These are phyloP conservation scores for Mesoclemmys tuberculata DNA, from an alignment of 2,113 vertebrate species.

Conservation along the genomic window DNA sequence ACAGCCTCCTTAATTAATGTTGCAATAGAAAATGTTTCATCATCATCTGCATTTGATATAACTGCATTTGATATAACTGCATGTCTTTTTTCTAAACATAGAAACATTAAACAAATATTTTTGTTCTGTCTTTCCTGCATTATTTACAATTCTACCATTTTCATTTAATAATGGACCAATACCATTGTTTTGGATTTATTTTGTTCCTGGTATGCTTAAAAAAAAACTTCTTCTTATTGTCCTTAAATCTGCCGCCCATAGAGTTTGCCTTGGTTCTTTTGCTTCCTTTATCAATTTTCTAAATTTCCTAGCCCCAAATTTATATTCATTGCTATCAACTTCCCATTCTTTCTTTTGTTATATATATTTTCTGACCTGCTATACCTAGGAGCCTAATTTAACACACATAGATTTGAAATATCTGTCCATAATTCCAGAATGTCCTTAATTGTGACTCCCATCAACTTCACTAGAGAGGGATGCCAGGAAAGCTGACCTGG, in stretches of 20 bases:
- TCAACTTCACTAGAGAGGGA: background rate
- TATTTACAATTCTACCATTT: background rate
- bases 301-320: background rate
- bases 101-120: background rate
- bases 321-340: background rate
- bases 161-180: background rate
- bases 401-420: rapidly evolving
- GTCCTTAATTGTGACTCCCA: too few relatives aligned
- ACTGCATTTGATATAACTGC: too few relatives aligned
- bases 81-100: background rate
- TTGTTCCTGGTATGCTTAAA: rapidly evolving
- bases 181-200: background rate
- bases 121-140: too few relatives aligned
- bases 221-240: background rate
- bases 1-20: rapidly evolving
- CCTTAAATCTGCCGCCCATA: background rate
- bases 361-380: rapidly evolving
- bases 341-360: rapidly evolving
- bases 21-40: background rate
- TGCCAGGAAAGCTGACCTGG: background rate
- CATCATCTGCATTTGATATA: too few relatives aligned
- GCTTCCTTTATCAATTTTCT: background rate
- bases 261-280: rapidly evolving
- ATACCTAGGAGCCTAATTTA: background rate
- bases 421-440: background rate